A percentile compares a stretch with the other conserved stretches of the same genome.
Conservation (phyloP, 2,797 vertebrate genomes). For the Coracias cyanogaster region DNA sequence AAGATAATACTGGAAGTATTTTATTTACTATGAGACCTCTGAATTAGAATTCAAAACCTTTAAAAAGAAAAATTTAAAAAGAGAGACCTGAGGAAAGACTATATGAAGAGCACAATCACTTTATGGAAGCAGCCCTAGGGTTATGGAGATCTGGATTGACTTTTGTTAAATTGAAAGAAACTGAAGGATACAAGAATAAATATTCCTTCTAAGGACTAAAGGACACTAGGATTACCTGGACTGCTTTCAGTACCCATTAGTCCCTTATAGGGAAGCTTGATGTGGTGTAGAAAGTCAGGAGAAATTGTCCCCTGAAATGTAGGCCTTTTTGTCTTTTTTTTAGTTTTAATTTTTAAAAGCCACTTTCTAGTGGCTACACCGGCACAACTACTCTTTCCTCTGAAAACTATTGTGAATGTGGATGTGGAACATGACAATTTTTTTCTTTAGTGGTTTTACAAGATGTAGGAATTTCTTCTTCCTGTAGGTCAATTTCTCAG, state of each 20-base stretch:
- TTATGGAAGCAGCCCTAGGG: background rate
- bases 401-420: background rate
- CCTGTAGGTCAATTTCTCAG: background rate
- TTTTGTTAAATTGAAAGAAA: constrained; percentile 19
- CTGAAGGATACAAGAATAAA: background rate
- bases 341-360: background rate
- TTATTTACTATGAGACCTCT: background rate
- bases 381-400: background rate
- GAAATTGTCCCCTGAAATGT: background rate
- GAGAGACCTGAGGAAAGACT: background rate
- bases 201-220: background rate
- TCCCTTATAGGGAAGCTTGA: background rate
- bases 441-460: background rate
- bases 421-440: background rate
- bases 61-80: background rate
- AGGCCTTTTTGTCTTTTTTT: background rate
- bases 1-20: background rate
- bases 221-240: background rate
- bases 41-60: background rate
- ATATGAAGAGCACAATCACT: background rate
- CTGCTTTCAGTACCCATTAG: background rate
- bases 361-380: background rate
- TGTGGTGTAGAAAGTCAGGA: background rate
- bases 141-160: background rate
- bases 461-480: background rate